Base-by-base conservation (phyloP, 2,888 invertebrate genomes). In the Drosophila aldrichi region DNA sequence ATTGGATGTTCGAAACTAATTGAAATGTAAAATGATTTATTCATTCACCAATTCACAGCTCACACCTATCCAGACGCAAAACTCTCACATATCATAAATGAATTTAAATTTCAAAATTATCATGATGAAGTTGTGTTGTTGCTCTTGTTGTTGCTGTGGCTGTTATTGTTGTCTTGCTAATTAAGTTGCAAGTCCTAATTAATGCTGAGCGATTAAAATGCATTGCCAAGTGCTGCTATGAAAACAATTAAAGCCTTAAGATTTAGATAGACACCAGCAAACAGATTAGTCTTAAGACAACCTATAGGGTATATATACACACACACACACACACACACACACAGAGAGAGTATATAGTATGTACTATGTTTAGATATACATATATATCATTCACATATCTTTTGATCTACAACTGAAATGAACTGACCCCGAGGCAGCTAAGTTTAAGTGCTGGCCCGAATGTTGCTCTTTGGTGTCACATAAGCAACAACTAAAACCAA, bases 131-230 rank as follows among this genome's bases (percentile, higher is more conserved):
- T 41, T 32, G 32, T 16, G 40, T 8, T 18, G 25, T 40, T 14
- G 18, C 34, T 58, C 51, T 60, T 63, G 60, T 41, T 61, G 54
- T 20, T 46, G 22, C 25, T 64, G 51, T 34, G 38, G 49, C 58
- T 69, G 18, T 20, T 32, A 18, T 14, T 64, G 58, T 36, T 48
- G 54, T 69, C 67, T 14, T 32, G 70, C 76, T 82, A 86, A 84
- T 88, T 86, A 76, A 76, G 70, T 63, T 58, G 49, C 48, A 52
- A 59, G 52, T 54, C 76, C 79, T 86, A 88, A 86, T 88, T 88
- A 85, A 88, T 76, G 74, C 73, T 71, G 81, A 68, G 51, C 74
- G 82, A 87, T 84, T 83, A 76, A 83, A 82, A 63, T 59, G 62
- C 67, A 46, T 38, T 32, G 12, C 32, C 34, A 16, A 20, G 38